These are phyloP conservation scores for Capreolus pygargus DNA, from an alignment of 2,113 vertebrate genomes.

Conservation along the genomic window DNA sequence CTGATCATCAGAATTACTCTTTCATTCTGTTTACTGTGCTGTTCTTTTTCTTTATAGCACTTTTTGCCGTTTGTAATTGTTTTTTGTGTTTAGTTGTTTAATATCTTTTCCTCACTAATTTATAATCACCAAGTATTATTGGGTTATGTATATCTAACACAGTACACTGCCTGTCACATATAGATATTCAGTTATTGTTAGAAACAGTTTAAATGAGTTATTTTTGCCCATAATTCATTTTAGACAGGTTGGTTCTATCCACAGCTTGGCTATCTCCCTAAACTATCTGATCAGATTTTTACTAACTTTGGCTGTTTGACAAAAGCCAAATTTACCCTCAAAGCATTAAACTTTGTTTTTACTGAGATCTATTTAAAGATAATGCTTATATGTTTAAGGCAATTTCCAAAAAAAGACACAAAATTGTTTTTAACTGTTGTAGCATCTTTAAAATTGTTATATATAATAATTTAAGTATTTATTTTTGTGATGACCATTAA, in stretches of 20 bases:
- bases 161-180: not conserved
- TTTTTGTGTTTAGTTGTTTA: not conserved
- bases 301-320: not conserved
- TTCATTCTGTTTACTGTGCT: not conserved
- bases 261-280: not conserved
- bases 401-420: not conserved
- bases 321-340: not conserved
- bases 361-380: not conserved
- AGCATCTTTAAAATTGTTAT: not conserved
- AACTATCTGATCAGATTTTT: not conserved
- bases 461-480: not conserved
- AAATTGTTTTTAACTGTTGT: not conserved
- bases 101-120: not conserved
- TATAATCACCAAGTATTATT: not conserved
- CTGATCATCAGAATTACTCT: not conserved
- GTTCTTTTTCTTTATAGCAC: not conserved
- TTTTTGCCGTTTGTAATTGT: not conserved
- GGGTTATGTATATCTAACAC: not conserved
- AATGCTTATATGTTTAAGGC: not conserved
- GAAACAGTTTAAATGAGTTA: not conserved
- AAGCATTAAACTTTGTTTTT: slow-evolving; percentile 3
- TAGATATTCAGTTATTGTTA: not conserved
- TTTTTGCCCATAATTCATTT: not conserved
- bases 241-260: not conserved
- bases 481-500: not conserved